phyloP scores from a whole-genome alignment of 1,140 invertebrate genomes.

The Drosophila auraria region DNA sequence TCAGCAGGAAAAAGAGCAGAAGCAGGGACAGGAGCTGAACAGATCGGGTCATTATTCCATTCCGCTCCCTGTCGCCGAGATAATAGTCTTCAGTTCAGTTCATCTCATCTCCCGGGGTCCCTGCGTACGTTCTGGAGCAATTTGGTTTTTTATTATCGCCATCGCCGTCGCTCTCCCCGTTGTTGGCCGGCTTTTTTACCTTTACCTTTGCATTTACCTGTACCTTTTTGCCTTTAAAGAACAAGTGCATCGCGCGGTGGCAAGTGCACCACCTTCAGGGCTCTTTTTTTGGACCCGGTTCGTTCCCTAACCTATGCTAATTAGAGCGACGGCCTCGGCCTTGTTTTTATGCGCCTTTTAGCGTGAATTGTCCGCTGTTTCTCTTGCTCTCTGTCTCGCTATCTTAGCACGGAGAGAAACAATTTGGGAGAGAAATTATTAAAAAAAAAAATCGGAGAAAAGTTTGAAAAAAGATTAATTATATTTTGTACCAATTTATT shows the following conservation, averaged over 20 bases:
- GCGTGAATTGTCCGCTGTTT: slow-evolving; percentile 65
- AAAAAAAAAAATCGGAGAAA: background rate
- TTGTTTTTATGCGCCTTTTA: slow-evolving; percentile 79
- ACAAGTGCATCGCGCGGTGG: slow-evolving; percentile 51
- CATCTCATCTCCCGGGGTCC: slow-evolving; percentile 33
- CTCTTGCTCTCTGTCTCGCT: background rate
- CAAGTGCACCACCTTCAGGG: slow-evolving; percentile 62
- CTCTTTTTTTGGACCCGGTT: slow-evolving; percentile 20
- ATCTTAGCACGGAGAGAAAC: background rate
- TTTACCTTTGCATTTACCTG: slow-evolving; percentile 23
- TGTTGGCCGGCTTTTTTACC: slow-evolving; percentile 12
- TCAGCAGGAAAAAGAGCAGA: slow-evolving; percentile 19
- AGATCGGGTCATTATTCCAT: slow-evolving; percentile 36
- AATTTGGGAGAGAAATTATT: background rate
- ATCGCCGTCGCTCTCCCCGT: slow-evolving; percentile 27
- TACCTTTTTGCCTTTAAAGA: slow-evolving; percentile 15
- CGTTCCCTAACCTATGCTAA: slow-evolving; percentile 68
- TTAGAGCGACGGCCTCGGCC: slow-evolving; percentile 80
- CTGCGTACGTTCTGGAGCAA: slow-evolving; percentile 39
- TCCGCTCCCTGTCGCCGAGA: slow-evolving; percentile 29
- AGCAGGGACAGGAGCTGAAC: slow-evolving; percentile 38
- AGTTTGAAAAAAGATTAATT: no score
- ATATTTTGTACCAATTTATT: no score
- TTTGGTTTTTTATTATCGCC: slow-evolving; percentile 66
- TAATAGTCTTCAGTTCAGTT: slow-evolving; percentile 49